Conservation (phyloP, 2,888 invertebrate species). For the Nemurella pictetii region DNA sequence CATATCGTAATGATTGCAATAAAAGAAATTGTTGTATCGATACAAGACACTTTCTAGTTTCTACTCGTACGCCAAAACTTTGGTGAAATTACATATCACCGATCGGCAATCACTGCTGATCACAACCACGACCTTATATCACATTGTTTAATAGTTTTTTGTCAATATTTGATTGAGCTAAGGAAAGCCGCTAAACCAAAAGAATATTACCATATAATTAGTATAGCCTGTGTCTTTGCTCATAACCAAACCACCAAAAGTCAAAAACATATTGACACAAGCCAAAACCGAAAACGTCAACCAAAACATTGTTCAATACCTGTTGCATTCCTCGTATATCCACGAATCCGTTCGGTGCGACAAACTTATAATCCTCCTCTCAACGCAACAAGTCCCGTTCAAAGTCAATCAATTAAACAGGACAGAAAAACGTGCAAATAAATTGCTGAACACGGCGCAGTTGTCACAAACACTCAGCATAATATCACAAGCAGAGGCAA, state of each 20-base stretch:
- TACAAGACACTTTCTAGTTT: background rate
- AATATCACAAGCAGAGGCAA: background rate
- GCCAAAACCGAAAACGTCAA: too few species aligned
- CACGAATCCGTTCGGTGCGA: background rate
- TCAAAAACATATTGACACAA: too few species aligned
- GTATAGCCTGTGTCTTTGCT: too few species aligned
- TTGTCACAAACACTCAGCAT: background rate
- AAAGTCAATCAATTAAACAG: background rate
- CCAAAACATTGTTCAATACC: background rate
- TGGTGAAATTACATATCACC: too few species aligned
- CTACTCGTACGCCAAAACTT: too few species aligned
- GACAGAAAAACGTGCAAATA: background rate
- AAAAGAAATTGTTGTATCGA: background rate
- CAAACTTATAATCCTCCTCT: background rate
- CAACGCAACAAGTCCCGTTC: background rate
- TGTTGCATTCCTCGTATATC: background rate
- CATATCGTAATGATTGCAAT: background rate
- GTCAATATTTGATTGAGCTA: too few species aligned
- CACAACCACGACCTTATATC: too few species aligned
- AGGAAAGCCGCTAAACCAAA: too few species aligned
- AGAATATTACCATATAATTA: too few species aligned
- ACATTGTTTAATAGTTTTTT: too few species aligned
- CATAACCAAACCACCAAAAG: too few species aligned
- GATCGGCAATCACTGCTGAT: too few species aligned
- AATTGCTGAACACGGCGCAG: background rate